phyloP scores from a whole-genome alignment of 92 coral and sea anemone genomes.

The Palythoa heliodiscus region DNA sequence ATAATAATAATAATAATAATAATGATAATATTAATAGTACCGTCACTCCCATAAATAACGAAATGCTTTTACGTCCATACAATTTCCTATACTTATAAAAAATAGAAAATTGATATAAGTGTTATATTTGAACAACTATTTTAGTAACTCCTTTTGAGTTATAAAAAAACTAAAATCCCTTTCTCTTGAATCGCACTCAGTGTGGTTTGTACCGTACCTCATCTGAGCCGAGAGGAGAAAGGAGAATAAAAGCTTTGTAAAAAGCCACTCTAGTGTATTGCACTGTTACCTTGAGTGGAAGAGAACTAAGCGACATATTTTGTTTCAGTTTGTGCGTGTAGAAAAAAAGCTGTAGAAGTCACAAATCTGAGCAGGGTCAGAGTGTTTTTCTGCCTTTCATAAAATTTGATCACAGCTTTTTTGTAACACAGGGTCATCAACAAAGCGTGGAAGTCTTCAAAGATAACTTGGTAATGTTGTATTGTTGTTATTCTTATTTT shows the following conservation, averaged over 20 bases:
- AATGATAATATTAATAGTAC: too few relatives aligned
- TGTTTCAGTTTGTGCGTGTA: background rate
- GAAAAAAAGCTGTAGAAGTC: too few relatives aligned
- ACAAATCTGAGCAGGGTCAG: too few relatives aligned
- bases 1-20: too few relatives aligned
- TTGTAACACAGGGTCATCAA: conserved; percentile 68
- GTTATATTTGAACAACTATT: too few relatives aligned
- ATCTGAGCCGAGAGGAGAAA: conserved; percentile 65
- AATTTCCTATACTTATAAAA: background rate
- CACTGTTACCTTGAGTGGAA: conserved; percentile 55
- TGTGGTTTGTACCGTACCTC: conserved; percentile 44
- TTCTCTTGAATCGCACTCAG: conserved; percentile 61
- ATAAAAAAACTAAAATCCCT: conserved; percentile 3
- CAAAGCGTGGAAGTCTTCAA: conserved; percentile 66
- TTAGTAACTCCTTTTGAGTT: too few relatives aligned
- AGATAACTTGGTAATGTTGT: conserved; percentile 62
- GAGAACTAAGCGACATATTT: conserved; percentile 52
- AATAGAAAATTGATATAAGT: too few relatives aligned
- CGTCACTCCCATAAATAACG: background rate
- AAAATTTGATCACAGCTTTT: background rate
- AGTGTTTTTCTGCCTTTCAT: too few relatives aligned
- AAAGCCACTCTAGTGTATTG: conserved; percentile 56
- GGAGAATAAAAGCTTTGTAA: conserved; percentile 59
- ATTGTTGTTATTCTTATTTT: background rate
- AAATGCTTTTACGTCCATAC: background rate